These are phyloP conservation scores for Menidia beryllina DNA, from an alignment of 2,113 vertebrate genomes.

Conservation along the genomic window DNA sequence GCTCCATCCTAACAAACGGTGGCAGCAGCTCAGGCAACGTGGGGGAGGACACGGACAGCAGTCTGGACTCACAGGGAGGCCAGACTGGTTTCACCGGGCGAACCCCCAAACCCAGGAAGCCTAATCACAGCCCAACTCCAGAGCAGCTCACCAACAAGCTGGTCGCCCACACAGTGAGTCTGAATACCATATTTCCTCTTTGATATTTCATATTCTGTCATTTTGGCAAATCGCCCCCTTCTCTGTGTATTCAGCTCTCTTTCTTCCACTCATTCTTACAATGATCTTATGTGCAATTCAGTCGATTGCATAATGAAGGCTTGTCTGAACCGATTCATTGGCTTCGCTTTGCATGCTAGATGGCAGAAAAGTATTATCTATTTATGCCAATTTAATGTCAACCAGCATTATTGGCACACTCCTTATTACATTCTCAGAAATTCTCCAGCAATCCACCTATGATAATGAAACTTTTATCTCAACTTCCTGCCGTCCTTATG, in stretches of 20 bases:
- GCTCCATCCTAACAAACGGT: constrained; percentile 88
- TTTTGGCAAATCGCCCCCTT: not conserved
- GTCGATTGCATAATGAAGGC: not conserved
- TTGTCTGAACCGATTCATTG: not conserved
- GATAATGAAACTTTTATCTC: constrained; percentile 8
- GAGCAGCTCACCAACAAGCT: constrained; percentile 85
- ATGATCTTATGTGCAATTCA: not conserved
- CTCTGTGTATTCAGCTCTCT: not conserved
- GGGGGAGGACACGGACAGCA: constrained; percentile 73
- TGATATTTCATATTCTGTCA: not conserved
- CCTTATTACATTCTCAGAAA: not conserved
- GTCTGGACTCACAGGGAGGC: constrained; percentile 62
- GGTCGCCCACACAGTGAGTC: constrained; percentile 86
- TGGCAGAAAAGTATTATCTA: not conserved
- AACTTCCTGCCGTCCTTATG: not conserved
- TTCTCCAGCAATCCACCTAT: not conserved
- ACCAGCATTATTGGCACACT: not conserved
- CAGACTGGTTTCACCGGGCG: constrained; percentile 72
- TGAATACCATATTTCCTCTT: not conserved
- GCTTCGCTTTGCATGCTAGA: not conserved
- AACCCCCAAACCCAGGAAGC: constrained; percentile 82
- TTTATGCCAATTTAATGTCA: too few relatives aligned
- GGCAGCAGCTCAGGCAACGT: constrained; percentile 71
- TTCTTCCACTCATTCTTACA: not conserved
- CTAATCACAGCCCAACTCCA: constrained; percentile 85